phyloP scores from a whole-genome alignment of 2,113 vertebrate species.

The Crotalus helleri region DNA sequence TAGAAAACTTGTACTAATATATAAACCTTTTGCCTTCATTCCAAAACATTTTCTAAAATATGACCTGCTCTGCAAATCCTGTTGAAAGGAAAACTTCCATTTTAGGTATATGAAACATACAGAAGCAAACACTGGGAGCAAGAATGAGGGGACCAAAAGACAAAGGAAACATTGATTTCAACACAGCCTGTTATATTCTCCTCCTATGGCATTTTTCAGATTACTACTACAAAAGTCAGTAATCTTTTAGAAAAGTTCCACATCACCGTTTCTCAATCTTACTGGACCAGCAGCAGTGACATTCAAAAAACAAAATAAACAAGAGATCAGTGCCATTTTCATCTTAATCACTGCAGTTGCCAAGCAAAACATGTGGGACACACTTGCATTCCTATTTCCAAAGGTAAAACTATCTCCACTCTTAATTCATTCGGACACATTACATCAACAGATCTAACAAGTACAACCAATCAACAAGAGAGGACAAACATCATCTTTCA shows the following conservation, averaged over 20 bases:
- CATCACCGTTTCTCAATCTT: not conserved
- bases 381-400: not conserved
- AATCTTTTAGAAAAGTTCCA: not conserved
- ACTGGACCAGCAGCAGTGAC: too few relatives aligned
- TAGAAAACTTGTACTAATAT: not conserved
- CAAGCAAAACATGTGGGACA: not conserved
- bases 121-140: not conserved
- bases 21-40: not conserved
- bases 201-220: not conserved
- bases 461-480: not conserved
- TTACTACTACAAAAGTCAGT: not conserved
- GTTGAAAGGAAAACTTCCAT: not conserved
- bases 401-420: not conserved
- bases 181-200: not conserved
- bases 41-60: not conserved
- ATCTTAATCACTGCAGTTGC: not conserved
- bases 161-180: not conserved
- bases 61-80: not conserved
- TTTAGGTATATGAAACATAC: not conserved
- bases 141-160: not conserved
- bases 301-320: not conserved
- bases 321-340: not conserved
- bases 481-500: not conserved
- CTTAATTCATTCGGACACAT: not conserved
- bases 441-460: not conserved